Conservation (phyloP, 2,113 vertebrate species). For the Sceloporus tristichus region DNA sequence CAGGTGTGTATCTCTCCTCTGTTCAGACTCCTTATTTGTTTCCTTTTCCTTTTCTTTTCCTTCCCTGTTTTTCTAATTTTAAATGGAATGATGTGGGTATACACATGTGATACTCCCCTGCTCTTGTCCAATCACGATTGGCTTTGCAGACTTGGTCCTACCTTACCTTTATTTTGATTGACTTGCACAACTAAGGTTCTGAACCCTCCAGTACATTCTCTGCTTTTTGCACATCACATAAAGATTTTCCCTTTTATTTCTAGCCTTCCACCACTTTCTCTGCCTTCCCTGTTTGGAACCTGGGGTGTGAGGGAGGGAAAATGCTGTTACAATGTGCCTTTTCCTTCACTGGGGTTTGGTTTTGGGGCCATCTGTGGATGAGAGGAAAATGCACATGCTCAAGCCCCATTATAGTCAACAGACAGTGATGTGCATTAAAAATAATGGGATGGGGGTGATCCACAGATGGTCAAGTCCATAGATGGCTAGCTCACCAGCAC, state of each 20-base stretch:
- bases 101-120: constrained; percentile 74
- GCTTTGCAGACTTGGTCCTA: constrained; percentile 64
- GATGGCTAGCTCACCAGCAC: too few species aligned
- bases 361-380: too few species aligned
- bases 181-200: constrained; percentile 28
- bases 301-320: background rate
- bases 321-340: too few species aligned
- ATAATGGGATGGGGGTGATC: too few species aligned
- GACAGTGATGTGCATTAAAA: too few species aligned
- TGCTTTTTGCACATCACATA: constrained; percentile 40
- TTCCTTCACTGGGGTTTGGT: too few species aligned
- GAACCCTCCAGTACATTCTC: constrained; percentile 4
- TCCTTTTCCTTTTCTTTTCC: constrained; percentile 35
- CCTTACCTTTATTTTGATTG: constrained; percentile 46
- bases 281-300: background rate
- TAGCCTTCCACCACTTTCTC: constrained; percentile 38
- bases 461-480: too few species aligned
- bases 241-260: constrained; percentile 16
- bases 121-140: constrained; percentile 61
- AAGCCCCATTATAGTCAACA: too few species aligned
- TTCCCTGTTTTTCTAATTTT: constrained; percentile 10
- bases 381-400: too few species aligned
- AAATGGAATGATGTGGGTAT: constrained; percentile 51
- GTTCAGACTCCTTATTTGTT: constrained; percentile 75
- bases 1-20: constrained; percentile 94